Evolutionary conservation across 1,140 invertebrate genomes (phyloP), one percentile per base, ranked within the genome.

Genomic region (Philopotamus ludificatus): DNA sequence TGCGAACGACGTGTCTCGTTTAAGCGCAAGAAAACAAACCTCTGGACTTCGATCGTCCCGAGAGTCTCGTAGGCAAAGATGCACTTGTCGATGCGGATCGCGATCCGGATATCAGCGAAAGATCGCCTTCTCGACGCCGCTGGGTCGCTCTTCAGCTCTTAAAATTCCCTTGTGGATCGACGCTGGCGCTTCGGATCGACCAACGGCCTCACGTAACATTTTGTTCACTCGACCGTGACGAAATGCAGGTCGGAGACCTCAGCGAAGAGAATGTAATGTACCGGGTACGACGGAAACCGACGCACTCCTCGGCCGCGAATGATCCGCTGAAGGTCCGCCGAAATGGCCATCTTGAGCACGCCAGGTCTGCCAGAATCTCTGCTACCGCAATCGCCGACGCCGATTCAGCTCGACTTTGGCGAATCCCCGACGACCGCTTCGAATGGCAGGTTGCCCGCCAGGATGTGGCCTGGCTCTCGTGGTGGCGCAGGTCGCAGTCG

Each of bases 61-160:
- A 97, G 80, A 22, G 94, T 95, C 82, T 98, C 95, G 79, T 94
- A 97, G 10, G 91, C 95, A 82, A 95, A 92, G 80, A 94, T 90
- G 83, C 94, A 97, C 77, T 92, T 93, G 82, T 98, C 95, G 65
- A 94, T 81, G 73, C 91, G 84, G 61, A 97, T 86, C 1, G 92
- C 93, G 1, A 58, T 79, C 90, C 86, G 42, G 89, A 86, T 26
- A 97, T 90, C 26, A 90, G 82, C 63, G 87, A 80, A 25, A 22
- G 0, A 92, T 81, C 23, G 91, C 89, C 72, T 88, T 87, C n/a
- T 91, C 86, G 47, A 94, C 82, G 76, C 95, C 82, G 74, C 87
- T 85, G 75, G 87, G 16, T 51, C 86, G 86, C 90, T 93, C 73
- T 95, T 91, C 42, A 97, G 77, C 62, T 88, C 81, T 23, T 66